These are phyloP conservation scores for Nerophis ophidion DNA, from an alignment of 2,113 vertebrate species.

Conservation along the genomic window DNA sequence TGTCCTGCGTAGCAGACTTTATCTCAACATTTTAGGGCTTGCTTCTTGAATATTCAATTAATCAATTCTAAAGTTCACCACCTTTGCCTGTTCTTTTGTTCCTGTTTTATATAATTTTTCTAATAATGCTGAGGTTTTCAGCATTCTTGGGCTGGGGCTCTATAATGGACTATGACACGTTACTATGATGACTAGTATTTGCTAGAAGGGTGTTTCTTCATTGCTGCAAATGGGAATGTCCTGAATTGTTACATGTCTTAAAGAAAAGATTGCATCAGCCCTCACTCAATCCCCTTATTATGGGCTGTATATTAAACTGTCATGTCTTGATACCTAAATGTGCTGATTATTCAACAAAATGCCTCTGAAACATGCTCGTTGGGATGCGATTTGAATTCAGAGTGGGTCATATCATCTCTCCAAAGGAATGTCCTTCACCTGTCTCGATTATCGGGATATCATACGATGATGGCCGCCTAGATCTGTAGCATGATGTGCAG, in stretches of 20 bases:
- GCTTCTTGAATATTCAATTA: conserved; percentile 59
- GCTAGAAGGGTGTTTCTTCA: conserved; percentile 40
- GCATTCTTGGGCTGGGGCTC: conserved; percentile 39
- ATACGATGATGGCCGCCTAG: conserved; percentile 62
- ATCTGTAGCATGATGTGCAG: conserved; percentile 72
- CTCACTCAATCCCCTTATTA: conserved; percentile 23
- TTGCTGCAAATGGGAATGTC: conserved; percentile 21
- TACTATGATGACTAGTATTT: conserved; percentile 56
- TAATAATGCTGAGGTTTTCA: conserved; percentile 47
- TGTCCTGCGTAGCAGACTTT: conserved; percentile 62
- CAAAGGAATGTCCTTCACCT: conserved; percentile 67
- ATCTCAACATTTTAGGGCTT: conserved; percentile 54
- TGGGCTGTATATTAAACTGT: conserved; percentile 57
- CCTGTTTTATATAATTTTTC: conserved; percentile 62
- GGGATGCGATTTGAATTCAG: conserved; percentile 44
- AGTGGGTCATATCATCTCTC: conserved; percentile 53
- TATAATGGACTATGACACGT: conserved; percentile 27
- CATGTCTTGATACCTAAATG: conserved; percentile 57
- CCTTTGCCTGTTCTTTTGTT: conserved; percentile 64
- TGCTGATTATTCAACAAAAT: conserved; percentile 56
- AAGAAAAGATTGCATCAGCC: conserved; percentile 36
- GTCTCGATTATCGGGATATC: conserved; percentile 58
- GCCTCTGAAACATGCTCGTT: conserved; percentile 62
- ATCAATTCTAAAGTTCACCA: conserved; percentile 58
- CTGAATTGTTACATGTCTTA: conserved; percentile 45